Base-by-base conservation (phyloP, 2,113 vertebrate genomes). In the Ptilonorhynchus violaceus region DNA sequence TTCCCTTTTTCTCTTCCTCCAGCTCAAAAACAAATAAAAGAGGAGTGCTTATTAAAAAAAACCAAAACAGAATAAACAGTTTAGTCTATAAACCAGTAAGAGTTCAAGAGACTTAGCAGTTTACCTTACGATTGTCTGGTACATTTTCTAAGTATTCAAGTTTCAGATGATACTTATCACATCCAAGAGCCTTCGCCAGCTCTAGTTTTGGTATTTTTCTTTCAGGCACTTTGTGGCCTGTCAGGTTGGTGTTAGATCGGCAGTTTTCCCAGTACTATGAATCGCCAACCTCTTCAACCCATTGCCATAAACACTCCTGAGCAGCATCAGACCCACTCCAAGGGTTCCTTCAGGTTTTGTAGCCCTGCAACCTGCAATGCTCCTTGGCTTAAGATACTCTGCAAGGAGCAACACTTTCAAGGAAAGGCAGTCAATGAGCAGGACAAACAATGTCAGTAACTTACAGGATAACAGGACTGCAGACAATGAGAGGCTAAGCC, bases 81-180 rank as follows among this genome's bases (percentile, higher is more conserved):
- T 91, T 79, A 24, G 68, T 90, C 69, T 93, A 60, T 74, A 93
- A 86, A 52, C 53, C 37, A 6, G 0, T 47, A 92, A 21, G 55
- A 93, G 85, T 91, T 69, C 79, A 94, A 73, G 73, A 94, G 88
- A 89, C 82, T 92, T 72, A 93, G 50, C 39, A 80, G 70, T 75
- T 95, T 79, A 88, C 85, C 75, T 83, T 76, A 77, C 11, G 79
- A 97, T 95, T 97, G 95, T 95, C 96, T 94, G 72, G 79, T 96
- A 95, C 53, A 52, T 68, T 74, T 90, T 83, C 19, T n/a, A 83
- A 44, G 50, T 33, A 70, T 95, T 95, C 92, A 93, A 97, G 95
- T 95, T 94, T 94, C 64, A 84, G 85, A 56, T 91, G 73, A 83
- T n/a, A 73, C 33, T 72, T 73, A 62, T 11, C 73, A 83, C 17